Evolutionary conservation across 2,797 vertebrate species (phyloP), one percentile per base, ranked within the genome.

Genomic region (Xyrichtys novacula): DNA sequence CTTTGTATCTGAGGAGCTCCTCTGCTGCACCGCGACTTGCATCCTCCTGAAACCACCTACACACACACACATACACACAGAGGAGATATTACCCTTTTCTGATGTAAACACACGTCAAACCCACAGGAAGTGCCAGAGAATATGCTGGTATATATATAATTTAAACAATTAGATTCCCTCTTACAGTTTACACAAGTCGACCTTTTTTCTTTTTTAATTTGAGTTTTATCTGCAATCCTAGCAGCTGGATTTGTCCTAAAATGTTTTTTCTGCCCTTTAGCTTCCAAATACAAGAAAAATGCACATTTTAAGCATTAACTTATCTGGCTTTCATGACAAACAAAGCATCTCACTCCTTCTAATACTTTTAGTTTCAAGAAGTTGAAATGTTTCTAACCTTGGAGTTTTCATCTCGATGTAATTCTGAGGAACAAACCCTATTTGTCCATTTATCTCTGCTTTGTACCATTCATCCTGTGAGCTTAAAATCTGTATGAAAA

Each of bases 381-480:
- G 19, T 44, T 14, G 10, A 6, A 6, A 2, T 5, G 5, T 19
- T 16, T 85, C 94, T 94, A 83, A 98, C 98, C 88, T 93, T 1
- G 95, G 96, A 22, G 67, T 46, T 0, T 92, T 89, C 54, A 94
- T 89, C 16, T 97, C 95, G 28, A 98, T 91, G 86, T 98, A 99
- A 91, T 97, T 99, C 81, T 95, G 95, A 0, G 98, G 97, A 42
- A 98, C 90, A 0, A 90, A 97, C 52, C 98, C 98, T 78, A 97
- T 95, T 3, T 92, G 90, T 65, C 96, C 96, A 1, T 95, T 89
- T 55, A 98, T 87, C 89, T 99, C 98, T 0, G 97, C 97, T 70
- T 95, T 97, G 58, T 91, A 96, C 98, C 98, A 99, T 0, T 97
- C 94, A 6, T 96, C 95, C 39, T 97, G 90, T 17, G 88, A 84